Evolutionary conservation across 2,797 vertebrate species (phyloP).

Genomic region (Aphelocoma californica): DNA sequence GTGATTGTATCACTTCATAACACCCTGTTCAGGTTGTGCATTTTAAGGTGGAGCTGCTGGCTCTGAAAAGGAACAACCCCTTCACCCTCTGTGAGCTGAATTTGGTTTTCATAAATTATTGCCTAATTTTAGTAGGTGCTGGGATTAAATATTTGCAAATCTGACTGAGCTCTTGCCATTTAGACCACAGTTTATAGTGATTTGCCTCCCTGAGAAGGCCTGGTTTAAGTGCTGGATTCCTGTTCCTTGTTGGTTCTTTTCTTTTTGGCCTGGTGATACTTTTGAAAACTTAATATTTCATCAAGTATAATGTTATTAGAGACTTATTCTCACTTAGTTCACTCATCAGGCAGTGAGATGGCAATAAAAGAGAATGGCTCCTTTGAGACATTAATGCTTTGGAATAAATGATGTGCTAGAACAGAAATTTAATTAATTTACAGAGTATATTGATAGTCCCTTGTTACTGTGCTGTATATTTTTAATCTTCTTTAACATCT

Average conservation of each 20-base stretch:
- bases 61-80: neutral
- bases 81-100: neutral
- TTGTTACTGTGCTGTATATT: conserved; percentile 96
- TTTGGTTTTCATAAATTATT: neutral
- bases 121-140: neutral
- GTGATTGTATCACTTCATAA: neutral
- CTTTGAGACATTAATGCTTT: conserved; percentile 92
- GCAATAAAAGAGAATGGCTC: conserved; percentile 99
- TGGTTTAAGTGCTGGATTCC: conserved; percentile 16
- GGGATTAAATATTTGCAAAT: neutral
- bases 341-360: conserved; percentile 94
- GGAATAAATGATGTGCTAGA: conserved; percentile 98
- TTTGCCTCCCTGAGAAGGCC: neutral
- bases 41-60: conserved; percentile 15
- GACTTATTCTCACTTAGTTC: conserved; percentile 95
- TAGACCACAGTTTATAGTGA: neutral
- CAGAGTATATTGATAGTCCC: conserved; percentile 99
- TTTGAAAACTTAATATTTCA: conserved; percentile 93
- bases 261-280: conserved; percentile 73
- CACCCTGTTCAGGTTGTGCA: neutral
- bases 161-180: neutral
- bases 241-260: conserved; percentile 62
- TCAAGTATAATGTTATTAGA: conserved; percentile 95
- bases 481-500: conserved; percentile 98
- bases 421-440: conserved; percentile 99